phyloP scores from a whole-genome alignment of 2,797 vertebrate genomes.

The Knipowitschia caucasica region DNA sequence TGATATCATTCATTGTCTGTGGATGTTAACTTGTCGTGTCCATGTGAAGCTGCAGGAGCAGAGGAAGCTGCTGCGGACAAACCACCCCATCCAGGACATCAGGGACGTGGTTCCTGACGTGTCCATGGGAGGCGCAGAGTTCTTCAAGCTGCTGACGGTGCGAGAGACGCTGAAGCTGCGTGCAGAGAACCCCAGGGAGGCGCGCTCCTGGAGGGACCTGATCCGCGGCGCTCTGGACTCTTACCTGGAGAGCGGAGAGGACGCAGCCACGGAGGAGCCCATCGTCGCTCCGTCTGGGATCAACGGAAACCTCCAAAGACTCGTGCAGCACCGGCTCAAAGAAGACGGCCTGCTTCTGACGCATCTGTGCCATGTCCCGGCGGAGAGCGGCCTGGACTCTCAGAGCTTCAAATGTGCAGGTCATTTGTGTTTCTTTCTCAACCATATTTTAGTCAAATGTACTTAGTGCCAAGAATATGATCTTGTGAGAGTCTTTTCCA shows the following conservation, averaged over 20 bases:
- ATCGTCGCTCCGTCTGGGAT: conserved; percentile 39
- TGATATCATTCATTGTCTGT: too few relatives aligned
- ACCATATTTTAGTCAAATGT: too few relatives aligned
- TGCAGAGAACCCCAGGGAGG: conserved; percentile 80
- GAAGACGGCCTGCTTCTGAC: conserved; percentile 79
- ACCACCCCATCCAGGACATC: conserved; percentile 79
- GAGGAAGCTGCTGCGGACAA: conserved; percentile 77
- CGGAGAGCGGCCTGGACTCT: conserved; percentile 85
- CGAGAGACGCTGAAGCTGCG: conserved; percentile 81
- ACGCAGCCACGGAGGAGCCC: conserved; percentile 58
- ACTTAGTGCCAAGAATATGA: too few relatives aligned
- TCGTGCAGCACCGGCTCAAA: conserved; percentile 84
- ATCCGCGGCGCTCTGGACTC: conserved; percentile 84
- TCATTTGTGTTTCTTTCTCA: too few relatives aligned
- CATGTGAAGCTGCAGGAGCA: conserved; percentile 69
- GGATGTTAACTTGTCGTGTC: too few relatives aligned
- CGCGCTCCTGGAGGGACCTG: conserved; percentile 81
- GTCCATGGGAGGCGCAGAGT: conserved; percentile 82
- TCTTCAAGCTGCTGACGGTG: conserved; percentile 88
- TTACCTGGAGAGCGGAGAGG: conserved; percentile 85
- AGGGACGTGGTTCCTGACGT: conserved; percentile 90
- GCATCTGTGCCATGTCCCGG: conserved; percentile 83
- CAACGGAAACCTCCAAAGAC: conserved; percentile 77
- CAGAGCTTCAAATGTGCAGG: conserved; percentile 96
- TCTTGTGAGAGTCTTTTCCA: too few relatives aligned